A percentile compares a stretch with the other conserved stretches of the same genome.
Evolutionary conservation across 2,888 invertebrate genomes (phyloP).

Genomic region (Caenorhabditis sp.): DNA sequence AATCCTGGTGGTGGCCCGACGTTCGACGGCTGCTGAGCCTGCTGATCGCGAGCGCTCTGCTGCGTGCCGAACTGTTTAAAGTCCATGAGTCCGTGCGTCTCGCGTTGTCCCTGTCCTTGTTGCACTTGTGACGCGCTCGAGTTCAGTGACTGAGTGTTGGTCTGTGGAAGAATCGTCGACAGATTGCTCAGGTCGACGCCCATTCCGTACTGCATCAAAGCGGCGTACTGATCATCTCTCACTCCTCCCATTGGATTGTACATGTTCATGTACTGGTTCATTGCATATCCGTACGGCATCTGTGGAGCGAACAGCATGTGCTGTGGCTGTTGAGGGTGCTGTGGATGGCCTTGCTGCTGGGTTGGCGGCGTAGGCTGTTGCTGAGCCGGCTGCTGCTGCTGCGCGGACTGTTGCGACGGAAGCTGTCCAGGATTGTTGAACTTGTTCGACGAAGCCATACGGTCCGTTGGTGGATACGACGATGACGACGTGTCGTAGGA

Average conservation of each 20-base stretch:
- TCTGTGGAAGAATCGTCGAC: constrained; percentile 66
- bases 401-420: constrained; percentile 50
- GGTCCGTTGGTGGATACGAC: constrained; percentile 62
- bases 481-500: constrained; percentile 64
- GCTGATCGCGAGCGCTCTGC: constrained; percentile 67
- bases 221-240: constrained; percentile 72
- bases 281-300: constrained; percentile 65
- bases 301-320: constrained; percentile 67
- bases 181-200: constrained; percentile 70
- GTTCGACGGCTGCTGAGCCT: constrained; percentile 69
- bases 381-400: constrained; percentile 53
- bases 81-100: constrained; percentile 67
- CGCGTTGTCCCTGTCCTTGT: constrained; percentile 55
- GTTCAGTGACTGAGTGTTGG: constrained; percentile 51
- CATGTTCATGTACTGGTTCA: constrained; percentile 70
- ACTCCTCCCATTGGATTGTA: constrained; percentile 71
- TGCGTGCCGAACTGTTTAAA: constrained; percentile 70
- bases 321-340: constrained; percentile 60
- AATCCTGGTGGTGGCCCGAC: constrained; percentile 77
- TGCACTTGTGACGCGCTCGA: constrained; percentile 53
- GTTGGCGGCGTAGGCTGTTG: constrained; percentile 57
- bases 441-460: constrained; percentile 36
- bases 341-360: constrained; percentile 63
- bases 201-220: constrained; percentile 73
- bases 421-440: constrained; percentile 54